Evolutionary conservation across 1,140 invertebrate species (phyloP).

Genomic region (Trinorchestia longiramus): DNA sequence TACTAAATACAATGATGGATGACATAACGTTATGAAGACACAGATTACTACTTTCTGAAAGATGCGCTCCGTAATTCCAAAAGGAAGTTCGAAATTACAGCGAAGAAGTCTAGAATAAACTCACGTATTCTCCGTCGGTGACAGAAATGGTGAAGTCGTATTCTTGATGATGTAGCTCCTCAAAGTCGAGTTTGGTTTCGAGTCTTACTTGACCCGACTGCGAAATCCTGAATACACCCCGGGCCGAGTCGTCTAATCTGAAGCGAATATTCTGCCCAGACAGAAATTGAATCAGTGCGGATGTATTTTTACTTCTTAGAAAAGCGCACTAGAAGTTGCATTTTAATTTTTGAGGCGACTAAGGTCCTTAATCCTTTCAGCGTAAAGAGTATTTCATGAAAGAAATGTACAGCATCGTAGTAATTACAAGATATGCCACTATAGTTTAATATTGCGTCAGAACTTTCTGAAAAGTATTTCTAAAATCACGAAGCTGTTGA

Average conservation of each 20-base stretch:
- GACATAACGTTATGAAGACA: background rate
- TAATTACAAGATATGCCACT: too few relatives aligned
- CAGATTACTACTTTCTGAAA: background rate
- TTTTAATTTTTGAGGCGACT: background rate
- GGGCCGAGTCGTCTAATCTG: conserved; percentile 76
- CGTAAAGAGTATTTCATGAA: too few relatives aligned
- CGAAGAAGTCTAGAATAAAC: conserved; percentile 65
- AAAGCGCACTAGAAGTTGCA: background rate
- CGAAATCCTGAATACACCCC: conserved; percentile 75
- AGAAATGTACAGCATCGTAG: too few relatives aligned
- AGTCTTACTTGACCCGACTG: conserved; percentile 85
- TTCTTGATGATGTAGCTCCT: conserved; percentile 73
- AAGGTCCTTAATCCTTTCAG: too few relatives aligned
- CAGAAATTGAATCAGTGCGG: background rate
- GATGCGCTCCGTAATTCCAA: background rate
- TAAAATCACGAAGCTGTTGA: too few relatives aligned
- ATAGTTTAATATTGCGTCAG: too few relatives aligned
- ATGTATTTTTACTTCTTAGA: background rate
- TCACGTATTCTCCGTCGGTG: conserved; percentile 82
- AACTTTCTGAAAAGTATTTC: too few relatives aligned
- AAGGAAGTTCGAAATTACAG: background rate
- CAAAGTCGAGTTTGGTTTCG: conserved; percentile 83
- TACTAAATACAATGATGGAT: background rate
- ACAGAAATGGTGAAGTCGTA: conserved; percentile 86
- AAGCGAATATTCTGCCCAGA: conserved; percentile 74